Evolutionary conservation across 2,888 invertebrate genomes (phyloP), one percentile per base, ranked within the genome.

Genomic region (Pyrocoelia pectoralis): DNA sequence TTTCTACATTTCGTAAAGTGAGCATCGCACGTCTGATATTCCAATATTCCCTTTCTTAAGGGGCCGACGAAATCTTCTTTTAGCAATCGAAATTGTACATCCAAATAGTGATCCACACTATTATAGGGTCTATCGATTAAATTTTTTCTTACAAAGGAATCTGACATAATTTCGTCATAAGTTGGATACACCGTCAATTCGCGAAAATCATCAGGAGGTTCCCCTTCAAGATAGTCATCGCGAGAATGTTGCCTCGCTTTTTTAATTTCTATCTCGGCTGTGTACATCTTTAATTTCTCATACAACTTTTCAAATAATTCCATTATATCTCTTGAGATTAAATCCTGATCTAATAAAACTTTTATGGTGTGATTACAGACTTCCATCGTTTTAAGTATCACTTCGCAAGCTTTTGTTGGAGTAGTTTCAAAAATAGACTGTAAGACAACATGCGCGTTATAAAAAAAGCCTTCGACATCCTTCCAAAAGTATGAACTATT

Each of bases 51-150:
- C 73, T 88, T 85, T 29, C 91, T 81, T 17, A 95, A 76, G 0
- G 94, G 92, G 13, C 85, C 83, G 28, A 92, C 84, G 74, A 91
- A 93, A 79, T 95, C 95, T 81, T 95, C 93, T 28, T 92, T 81
- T 51, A 95, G 76, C 29, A 94, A 81, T 33, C 90, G 85, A 74
- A 92, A 93, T 70, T 94, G 94, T n/a, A 89, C 82, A 71, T 92
- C 90, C 17, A 95, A 81, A 76, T 95, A 95, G 73, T 93, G 88
- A 48, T 89, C 84, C 1, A 89, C 83, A 73, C 83, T 83, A 0
- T 82, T 74, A 76, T 91, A 94, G 0, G 84, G 82, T 12, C 90
- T 91, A 43, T 85, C 78, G 0, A 85, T 77, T 56, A 88, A 85
- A 73, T 89, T 89, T 0, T 85, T 84, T 12, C 86, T 79, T 14